These are phyloP conservation scores for Arenicola marina DNA, from an alignment of 2,888 invertebrate species.

Conservation along the genomic window DNA sequence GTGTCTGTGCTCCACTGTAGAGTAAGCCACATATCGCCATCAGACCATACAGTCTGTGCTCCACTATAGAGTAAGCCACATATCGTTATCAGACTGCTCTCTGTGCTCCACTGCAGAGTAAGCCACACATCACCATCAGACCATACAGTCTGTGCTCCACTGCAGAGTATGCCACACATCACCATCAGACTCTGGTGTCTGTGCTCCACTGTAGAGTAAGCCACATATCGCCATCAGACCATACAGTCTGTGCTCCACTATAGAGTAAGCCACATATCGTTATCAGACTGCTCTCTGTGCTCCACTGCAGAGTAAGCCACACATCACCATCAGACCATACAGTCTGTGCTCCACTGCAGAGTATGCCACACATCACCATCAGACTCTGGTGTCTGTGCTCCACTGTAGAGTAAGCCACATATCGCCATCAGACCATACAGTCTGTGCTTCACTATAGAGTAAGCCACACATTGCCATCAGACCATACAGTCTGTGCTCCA, in stretches of 20 bases:
- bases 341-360: slow-evolving; percentile 23
- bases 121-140: slow-evolving; percentile 16
- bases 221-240: slow-evolving; percentile 20
- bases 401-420: slow-evolving; percentile 25
- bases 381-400: slow-evolving; percentile 22
- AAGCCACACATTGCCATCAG: slow-evolving; percentile 18
- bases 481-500: slow-evolving; percentile 23
- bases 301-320: slow-evolving; percentile 25
- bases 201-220: slow-evolving; percentile 26
- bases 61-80: slow-evolving; percentile 25
- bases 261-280: slow-evolving; percentile 25
- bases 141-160: slow-evolving; percentile 25
- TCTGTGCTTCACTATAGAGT: slow-evolving; percentile 26
- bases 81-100: slow-evolving; percentile 19
- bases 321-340: slow-evolving; percentile 22
- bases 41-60: slow-evolving; percentile 24
- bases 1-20: slow-evolving; percentile 21
- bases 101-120: slow-evolving; percentile 27
- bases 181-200: slow-evolving; percentile 23
- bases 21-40: slow-evolving; percentile 23
- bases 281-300: slow-evolving; percentile 22
- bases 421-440: slow-evolving; percentile 22
- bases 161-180: slow-evolving; percentile 23
- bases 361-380: slow-evolving; percentile 22
- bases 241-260: slow-evolving; percentile 20